These are phyloP conservation scores for Scaptomyza cyrtandrae DNA, from an alignment of 2,888 invertebrate genomes.

Conservation along the genomic window DNA sequence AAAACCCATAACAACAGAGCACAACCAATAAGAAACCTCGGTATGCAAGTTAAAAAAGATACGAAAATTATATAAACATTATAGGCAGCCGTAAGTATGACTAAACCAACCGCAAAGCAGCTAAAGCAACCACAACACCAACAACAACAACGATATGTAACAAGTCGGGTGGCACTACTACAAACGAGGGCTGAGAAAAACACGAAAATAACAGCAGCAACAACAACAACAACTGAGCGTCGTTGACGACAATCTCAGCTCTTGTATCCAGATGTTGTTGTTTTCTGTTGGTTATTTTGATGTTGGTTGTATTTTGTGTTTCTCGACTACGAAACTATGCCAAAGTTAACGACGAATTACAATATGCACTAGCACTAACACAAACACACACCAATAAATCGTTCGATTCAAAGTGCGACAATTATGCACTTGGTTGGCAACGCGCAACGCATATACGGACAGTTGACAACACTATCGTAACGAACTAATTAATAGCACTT, in stretches of 20 bases:
- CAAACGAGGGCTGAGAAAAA: slow-evolving; percentile 63
- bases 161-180: slow-evolving; percentile 69
- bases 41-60: slow-evolving; percentile 67
- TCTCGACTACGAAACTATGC: slow-evolving; percentile 70
- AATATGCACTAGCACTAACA: slow-evolving; percentile 38
- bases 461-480: slow-evolving; percentile 51
- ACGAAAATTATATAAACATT: slow-evolving; percentile 79
- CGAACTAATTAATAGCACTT: slow-evolving; percentile 51
- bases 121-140: slow-evolving; percentile 32
- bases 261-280: slow-evolving; percentile 22
- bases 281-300: slow-evolving; percentile 59
- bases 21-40: slow-evolving; percentile 65
- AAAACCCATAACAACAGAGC: slow-evolving; percentile 15
- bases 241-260: slow-evolving; percentile 35
- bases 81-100: slow-evolving; percentile 73
- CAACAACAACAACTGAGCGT: slow-evolving; percentile 13
- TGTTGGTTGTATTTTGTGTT: slow-evolving; percentile 63
- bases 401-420: slow-evolving; percentile 37
- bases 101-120: slow-evolving; percentile 71
- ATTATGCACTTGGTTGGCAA: slow-evolving; percentile 64
- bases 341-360: slow-evolving; percentile 75
- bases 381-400: slow-evolving; percentile 5
- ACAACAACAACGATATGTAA: slow-evolving; percentile 60
- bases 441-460: slow-evolving; percentile 17
- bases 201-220: slow-evolving; percentile 31